Conservation (phyloP, 2,888 invertebrate genomes). For the Digitonthophagus gazella region DNA sequence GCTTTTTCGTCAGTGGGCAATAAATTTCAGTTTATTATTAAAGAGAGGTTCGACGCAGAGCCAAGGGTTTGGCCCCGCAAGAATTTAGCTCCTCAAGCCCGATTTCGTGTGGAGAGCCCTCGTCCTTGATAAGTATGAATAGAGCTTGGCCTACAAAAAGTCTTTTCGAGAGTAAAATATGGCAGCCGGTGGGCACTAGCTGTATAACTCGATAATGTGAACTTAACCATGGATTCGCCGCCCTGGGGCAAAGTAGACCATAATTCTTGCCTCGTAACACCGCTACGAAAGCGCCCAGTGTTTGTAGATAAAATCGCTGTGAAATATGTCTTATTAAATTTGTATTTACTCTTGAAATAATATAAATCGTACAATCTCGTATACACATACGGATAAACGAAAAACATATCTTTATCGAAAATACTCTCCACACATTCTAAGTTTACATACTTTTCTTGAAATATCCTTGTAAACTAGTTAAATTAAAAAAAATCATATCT, state of each 20-base stretch:
- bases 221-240: constrained; percentile 30
- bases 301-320: constrained; percentile 30
- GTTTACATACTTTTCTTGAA: too few species aligned
- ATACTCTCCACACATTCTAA: too few species aligned
- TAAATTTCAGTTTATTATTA: neutral
- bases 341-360: constrained; percentile 29
- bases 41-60: neutral
- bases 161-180: constrained; percentile 30
- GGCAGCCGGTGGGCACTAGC: constrained; percentile 24
- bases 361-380: constrained; percentile 19
- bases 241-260: constrained; percentile 25
- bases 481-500: too few species aligned
- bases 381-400: too few species aligned
- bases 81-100: neutral
- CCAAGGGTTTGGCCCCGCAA: neutral
- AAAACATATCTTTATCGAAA: too few species aligned
- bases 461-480: too few species aligned
- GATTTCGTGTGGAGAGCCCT: neutral
- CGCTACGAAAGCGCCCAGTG: constrained; percentile 21
- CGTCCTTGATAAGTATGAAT: constrained; percentile 26
- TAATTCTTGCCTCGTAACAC: constrained; percentile 21
- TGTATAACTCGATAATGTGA: constrained; percentile 32
- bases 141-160: constrained; percentile 27
- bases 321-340: constrained; percentile 33
- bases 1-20: neutral